Percentiles rank a stretch among this genome's conserved stretches.
Evolutionary conservation across 2,797 vertebrate species (phyloP).

Genomic region (Chaunax sp.): DNA sequence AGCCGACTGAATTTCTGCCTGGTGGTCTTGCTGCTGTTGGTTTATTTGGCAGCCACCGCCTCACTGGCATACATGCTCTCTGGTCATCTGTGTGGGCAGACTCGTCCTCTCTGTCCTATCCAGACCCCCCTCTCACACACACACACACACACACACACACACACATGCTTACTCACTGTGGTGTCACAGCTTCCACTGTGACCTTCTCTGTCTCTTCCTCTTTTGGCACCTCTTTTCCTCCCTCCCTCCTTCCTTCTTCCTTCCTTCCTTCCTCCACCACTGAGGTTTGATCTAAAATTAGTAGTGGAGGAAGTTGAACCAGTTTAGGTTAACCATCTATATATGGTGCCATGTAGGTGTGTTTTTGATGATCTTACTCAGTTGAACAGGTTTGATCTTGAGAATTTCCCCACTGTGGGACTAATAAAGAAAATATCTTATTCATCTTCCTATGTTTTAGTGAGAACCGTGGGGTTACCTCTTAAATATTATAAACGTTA

Average conservation of each 20-base stretch:
- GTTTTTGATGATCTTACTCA: constrained; percentile 25
- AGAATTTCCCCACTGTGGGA: no score
- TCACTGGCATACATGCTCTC: constrained; percentile 53
- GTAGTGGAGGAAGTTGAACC: constrained; percentile 46
- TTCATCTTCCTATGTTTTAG: no score
- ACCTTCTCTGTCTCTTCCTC: constrained; percentile 64
- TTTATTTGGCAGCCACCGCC: constrained; percentile 68
- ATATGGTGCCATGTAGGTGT: constrained; percentile 9
- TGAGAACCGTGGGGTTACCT: no score
- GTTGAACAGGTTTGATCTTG: constrained; percentile 17
- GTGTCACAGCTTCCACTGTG: constrained; percentile 54
- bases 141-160: constrained; percentile 21
- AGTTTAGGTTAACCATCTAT: constrained; percentile 50
- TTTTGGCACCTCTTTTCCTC: constrained; percentile 59
- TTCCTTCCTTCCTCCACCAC: constrained; percentile 49
- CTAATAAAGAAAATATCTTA: no score
- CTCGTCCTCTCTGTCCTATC: constrained; percentile 62
- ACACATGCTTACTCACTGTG: constrained; percentile 19
- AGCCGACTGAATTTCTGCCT: constrained; percentile 61
- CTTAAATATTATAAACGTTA: no score
- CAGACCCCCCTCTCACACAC: constrained; percentile 43
- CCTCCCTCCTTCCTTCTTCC: constrained; percentile 32
- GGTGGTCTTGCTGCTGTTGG: constrained; percentile 51
- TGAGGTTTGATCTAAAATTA: constrained; percentile 62
- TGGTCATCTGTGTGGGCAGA: constrained; percentile 67